Evolutionary conservation across 2,888 invertebrate genomes (phyloP).

Genomic region (Hemistola chrysoprasaria): DNA sequence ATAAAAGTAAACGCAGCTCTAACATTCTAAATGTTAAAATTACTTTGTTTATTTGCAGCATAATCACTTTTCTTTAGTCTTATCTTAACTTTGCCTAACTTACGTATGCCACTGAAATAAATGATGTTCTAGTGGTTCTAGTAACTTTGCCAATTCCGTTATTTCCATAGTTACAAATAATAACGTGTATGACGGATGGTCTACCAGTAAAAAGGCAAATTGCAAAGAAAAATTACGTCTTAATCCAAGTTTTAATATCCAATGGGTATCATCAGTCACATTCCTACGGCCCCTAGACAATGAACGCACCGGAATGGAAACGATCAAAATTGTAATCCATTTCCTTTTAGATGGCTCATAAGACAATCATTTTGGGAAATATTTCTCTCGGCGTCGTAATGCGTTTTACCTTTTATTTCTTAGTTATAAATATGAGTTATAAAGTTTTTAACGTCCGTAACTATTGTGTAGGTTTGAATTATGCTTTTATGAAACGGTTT

Average conservation of each 20-base stretch:
- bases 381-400: constrained; percentile 29
- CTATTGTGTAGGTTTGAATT: constrained; percentile 1
- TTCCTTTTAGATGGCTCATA: constrained; percentile 49
- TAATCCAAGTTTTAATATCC: constrained; percentile 40
- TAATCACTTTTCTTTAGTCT: too few relatives aligned
- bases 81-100: too few relatives aligned
- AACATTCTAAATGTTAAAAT: too few relatives aligned
- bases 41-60: too few relatives aligned
- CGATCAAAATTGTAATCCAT: constrained; percentile 71
- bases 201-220: constrained; percentile 4
- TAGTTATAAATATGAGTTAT: constrained; percentile 12
- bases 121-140: too few relatives aligned
- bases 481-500: constrained; percentile 8
- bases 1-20: too few relatives aligned
- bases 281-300: constrained; percentile 49
- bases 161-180: too few relatives aligned
- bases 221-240: constrained; percentile 31
- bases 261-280: constrained; percentile 59
- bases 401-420: constrained; percentile 13
- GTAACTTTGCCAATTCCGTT: too few relatives aligned
- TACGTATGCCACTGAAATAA: too few relatives aligned
- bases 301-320: constrained; percentile 61
- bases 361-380: constrained; percentile 43
- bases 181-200: too few relatives aligned
- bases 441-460: constrained; percentile 16